These are phyloP conservation scores for Melierax canorus DNA, from an alignment of 2,113 vertebrate species.

Conservation along the genomic window DNA sequence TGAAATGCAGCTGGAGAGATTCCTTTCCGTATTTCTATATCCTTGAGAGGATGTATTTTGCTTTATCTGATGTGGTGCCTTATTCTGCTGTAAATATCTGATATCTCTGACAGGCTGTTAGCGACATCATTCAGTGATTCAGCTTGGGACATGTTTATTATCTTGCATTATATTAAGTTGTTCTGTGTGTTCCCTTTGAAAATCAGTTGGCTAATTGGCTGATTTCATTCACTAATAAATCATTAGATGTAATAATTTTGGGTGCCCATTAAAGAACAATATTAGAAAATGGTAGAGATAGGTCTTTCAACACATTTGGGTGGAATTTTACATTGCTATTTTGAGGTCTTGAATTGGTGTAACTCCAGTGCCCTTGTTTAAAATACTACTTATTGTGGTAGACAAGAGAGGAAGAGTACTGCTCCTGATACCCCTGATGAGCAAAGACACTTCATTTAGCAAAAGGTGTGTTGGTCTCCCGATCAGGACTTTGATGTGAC, in stretches of 20 bases:
- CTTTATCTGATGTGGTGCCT: conserved; percentile 48
- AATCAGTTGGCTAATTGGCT: neutral
- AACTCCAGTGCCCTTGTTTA: neutral
- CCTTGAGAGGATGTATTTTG: conserved; percentile 31
- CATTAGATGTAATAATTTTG: neutral
- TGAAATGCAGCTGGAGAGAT: neutral
- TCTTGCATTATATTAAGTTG: neutral
- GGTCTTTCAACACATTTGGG: neutral
- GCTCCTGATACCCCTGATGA: neutral
- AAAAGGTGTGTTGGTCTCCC: neutral
- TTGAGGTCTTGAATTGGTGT: neutral
- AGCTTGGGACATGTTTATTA: conserved; percentile 20
- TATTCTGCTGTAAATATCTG: conserved; percentile 45
- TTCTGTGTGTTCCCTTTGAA: neutral
- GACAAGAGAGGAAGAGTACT: neutral
- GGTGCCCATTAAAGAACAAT: neutral
- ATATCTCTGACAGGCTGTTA: conserved; percentile 39
- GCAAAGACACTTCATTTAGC: neutral
- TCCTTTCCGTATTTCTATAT: conserved; percentile 4
- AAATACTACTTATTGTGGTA: neutral
- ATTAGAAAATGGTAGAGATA: neutral
- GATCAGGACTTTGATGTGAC: neutral
- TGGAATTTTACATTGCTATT: neutral
- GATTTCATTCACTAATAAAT: neutral
- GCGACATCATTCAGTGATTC: neutral